phyloP scores from a whole-genome alignment of 1,140 invertebrate genomes.

The Heliconius eleuchia region DNA sequence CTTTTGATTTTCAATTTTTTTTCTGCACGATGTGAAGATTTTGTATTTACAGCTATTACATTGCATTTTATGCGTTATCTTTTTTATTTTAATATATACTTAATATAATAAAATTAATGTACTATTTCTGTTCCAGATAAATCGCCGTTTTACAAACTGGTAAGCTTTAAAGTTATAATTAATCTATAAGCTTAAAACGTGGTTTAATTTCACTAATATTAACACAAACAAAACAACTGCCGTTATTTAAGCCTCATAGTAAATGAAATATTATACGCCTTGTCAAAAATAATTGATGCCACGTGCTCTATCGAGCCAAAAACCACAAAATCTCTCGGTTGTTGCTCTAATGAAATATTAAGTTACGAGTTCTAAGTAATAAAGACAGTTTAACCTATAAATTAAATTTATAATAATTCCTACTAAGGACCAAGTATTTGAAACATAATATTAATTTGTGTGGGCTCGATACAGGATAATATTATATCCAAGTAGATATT shows the following conservation, averaged over 20 bases:
- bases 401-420: not conserved
- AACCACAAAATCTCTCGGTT: slow-evolving; percentile 17
- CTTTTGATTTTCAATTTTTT: too few relatives aligned
- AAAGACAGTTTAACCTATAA: slow-evolving; percentile 11
- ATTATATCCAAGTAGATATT: not conserved
- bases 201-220: not conserved
- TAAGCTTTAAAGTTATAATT: slow-evolving; percentile 4
- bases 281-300: slow-evolving; percentile 16
- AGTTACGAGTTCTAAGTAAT: slow-evolving; percentile 16
- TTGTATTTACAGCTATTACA: too few relatives aligned
- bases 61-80: too few relatives aligned
- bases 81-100: too few relatives aligned
- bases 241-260: not conserved
- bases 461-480: not conserved
- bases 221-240: not conserved
- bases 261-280: slow-evolving; percentile 4
- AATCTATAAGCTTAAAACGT: not conserved
- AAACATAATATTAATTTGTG: not conserved
- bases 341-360: slow-evolving; percentile 13
- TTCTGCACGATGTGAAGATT: too few relatives aligned
- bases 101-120: not conserved
- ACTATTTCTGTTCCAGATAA: slow-evolving; percentile 28
- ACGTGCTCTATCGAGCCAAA: slow-evolving; percentile 15
- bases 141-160: not conserved
- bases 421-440: not conserved